Base-by-base conservation (phyloP, 1,140 invertebrate species). In the Bombus haemorrhoidalis region DNA sequence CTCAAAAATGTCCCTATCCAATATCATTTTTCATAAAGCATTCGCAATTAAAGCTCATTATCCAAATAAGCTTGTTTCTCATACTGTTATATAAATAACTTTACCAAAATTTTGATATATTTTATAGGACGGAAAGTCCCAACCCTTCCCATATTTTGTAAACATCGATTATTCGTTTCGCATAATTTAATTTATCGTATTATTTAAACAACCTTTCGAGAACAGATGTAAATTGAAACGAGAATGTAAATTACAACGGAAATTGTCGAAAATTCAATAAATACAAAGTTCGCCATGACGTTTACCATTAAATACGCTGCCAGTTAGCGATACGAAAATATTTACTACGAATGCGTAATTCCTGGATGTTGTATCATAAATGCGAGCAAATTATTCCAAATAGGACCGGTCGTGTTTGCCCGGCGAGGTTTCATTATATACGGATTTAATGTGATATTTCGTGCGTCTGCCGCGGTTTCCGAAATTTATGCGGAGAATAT, bases 291-390 rank as follows among this genome's bases (percentile, higher is more conserved):
- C 47, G 1, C n/a, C 34, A 34, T 34, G 34, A 6, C 43, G 62
- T 32, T 76, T 43, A 18, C 25, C 41, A 5, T 39, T 37, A 25
- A 74, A 83, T 68, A 41, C 47, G 25, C 43, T 18, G 62, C 34
- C 62, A 76, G 43, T 83, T 77, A 68, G 22, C 62, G n/a, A 68
- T 66, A 32, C 37, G 62, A 77, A 68, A 81, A 81, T 72, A 81
- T 81, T 76, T 47, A 68, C 81, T 57, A 68, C 25, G 32, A n/a
- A 4, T 28, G 43, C 32, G 18, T 77, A 68, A 83, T 77, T 57
- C 62, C 34, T 8, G 43, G 28, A 32, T 13, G 62, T 41, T 8
- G 34, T 22, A 32, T 13, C 10, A 47, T 66, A 83, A 77, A 83
- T 37, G n/a, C 13, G 81, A 34, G 5, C 57, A 41, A 83, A 83